Conservation (phyloP, 2,797 vertebrate species). For the Arnoldichthys spilopterus region DNA sequence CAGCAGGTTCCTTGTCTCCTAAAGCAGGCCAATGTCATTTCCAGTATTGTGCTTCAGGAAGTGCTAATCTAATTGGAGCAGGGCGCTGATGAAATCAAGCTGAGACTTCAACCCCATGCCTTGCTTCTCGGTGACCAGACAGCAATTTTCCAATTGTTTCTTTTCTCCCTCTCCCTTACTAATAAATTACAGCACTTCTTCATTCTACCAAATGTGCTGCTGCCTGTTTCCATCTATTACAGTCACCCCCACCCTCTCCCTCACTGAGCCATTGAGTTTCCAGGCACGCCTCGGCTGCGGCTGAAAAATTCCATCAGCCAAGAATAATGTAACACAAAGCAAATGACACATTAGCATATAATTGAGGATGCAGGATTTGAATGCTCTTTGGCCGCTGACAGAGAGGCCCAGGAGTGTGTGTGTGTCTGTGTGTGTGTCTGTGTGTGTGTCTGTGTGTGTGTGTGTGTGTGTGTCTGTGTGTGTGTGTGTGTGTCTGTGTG, state of each 20-base stretch:
- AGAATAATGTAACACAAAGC: slow-evolving; percentile 64
- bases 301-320: slow-evolving; percentile 67
- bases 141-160: slow-evolving; percentile 60
- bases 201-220: slow-evolving; percentile 55
- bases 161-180: slow-evolving; percentile 48
- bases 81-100: slow-evolving; percentile 61
- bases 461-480: slow-evolving; percentile 25
- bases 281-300: slow-evolving; percentile 55
- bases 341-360: slow-evolving; percentile 68
- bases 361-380: slow-evolving; percentile 62
- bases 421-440: slow-evolving; percentile 30
- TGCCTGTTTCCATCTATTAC: slow-evolving; percentile 63
- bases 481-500: too few species aligned
- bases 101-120: slow-evolving; percentile 45
- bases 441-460: slow-evolving; percentile 22
- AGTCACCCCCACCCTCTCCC: slow-evolving; percentile 39
- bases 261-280: slow-evolving; percentile 59
- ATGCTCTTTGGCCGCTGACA: slow-evolving; percentile 56
- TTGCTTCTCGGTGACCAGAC: slow-evolving; percentile 61
- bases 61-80: slow-evolving; percentile 59
- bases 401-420: slow-evolving; percentile 40
- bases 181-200: slow-evolving; percentile 63
- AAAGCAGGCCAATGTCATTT: slow-evolving; percentile 49
- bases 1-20: slow-evolving; percentile 40
- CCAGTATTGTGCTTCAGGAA: slow-evolving; percentile 51